Evolutionary conservation across 1,140 invertebrate genomes (phyloP).

Genomic region (Leptopilina boulardi): DNA sequence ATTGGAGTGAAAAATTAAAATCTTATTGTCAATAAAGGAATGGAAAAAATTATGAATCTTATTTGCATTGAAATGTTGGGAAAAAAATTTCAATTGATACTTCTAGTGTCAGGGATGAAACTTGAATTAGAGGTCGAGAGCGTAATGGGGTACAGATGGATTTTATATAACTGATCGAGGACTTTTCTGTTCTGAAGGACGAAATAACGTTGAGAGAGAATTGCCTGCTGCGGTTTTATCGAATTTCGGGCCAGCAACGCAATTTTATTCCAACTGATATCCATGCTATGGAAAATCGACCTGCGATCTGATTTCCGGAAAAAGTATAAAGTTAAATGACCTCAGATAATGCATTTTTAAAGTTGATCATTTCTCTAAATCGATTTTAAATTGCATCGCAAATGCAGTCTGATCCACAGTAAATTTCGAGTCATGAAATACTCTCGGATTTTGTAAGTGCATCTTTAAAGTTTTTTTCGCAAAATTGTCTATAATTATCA

Average conservation of each 20-base stretch:
- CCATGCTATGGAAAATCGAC: conserved; percentile 11
- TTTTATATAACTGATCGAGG: conserved; percentile 22
- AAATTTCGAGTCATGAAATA: not conserved
- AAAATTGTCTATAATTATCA: not conserved
- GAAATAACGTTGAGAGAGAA: conserved; percentile 19
- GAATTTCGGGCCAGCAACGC: conserved; percentile 15
- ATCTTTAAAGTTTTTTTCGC: not conserved
- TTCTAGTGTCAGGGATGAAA: not conserved
- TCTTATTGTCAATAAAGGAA: not conserved
- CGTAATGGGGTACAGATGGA: conserved; percentile 13
- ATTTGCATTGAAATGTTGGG: not conserved
- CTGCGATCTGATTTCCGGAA: conserved; percentile 14
- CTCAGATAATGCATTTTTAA: not conserved
- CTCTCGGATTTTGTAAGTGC: not conserved
- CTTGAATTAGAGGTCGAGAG: not conserved
- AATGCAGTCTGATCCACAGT: not conserved
- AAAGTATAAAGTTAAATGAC: conserved; percentile 12
- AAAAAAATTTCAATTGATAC: not conserved
- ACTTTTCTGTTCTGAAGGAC: conserved; percentile 7
- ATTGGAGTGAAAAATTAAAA: not conserved
- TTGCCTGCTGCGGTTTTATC: conserved; percentile 26
- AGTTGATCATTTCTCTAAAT: conserved; percentile 9
- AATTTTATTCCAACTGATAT: not conserved
- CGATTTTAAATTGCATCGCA: conserved; percentile 3
- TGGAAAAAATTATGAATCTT: not conserved